Conservation (phyloP, 2,888 invertebrate species). For the Sphaeridia pumilis region DNA sequence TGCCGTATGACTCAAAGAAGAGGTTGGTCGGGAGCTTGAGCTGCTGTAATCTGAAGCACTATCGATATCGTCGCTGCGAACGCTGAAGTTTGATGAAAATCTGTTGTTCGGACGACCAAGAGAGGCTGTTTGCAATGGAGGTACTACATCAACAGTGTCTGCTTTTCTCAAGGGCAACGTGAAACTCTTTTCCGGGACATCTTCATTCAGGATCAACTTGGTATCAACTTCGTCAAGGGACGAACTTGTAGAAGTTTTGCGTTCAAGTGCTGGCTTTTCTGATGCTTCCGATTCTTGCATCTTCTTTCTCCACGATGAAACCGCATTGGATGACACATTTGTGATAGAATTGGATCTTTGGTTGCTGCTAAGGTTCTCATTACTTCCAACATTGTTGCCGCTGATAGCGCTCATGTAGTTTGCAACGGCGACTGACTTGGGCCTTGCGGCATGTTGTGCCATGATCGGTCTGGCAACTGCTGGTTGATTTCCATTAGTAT, state of each 20-base stretch:
- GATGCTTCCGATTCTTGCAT: slow-evolving; percentile 25
- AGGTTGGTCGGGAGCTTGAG: slow-evolving; percentile 9
- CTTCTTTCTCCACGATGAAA: slow-evolving; percentile 30
- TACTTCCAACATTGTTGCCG: not conserved
- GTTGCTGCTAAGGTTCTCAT: too few species aligned
- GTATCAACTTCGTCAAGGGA: not conserved
- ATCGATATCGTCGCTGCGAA: slow-evolving; percentile 10
- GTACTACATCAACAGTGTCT: too few species aligned
- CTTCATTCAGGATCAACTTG: not conserved
- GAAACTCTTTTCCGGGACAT: not conserved
- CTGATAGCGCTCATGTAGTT: slow-evolving; percentile 4
- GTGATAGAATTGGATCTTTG: slow-evolving; percentile 3
- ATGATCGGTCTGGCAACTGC: not conserved
- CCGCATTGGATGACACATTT: slow-evolving; percentile 16
- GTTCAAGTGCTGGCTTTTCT: slow-evolving; percentile 17
- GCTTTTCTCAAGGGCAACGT: too few species aligned
- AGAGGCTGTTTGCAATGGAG: too few species aligned
- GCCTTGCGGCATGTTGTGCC: not conserved
- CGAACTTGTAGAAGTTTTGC: not conserved
- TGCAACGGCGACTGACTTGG: slow-evolving; percentile 8
- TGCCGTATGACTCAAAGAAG: slow-evolving; percentile 6
- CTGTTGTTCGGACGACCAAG: too few species aligned
- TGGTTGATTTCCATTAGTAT: slow-evolving; percentile 1
- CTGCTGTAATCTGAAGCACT: slow-evolving; percentile 14
- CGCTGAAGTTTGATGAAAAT: too few species aligned